Percentiles rank a stretch among this genome's conserved stretches.
Conservation (phyloP, 1,140 invertebrate genomes). For the Drosophila mauritiana region DNA sequence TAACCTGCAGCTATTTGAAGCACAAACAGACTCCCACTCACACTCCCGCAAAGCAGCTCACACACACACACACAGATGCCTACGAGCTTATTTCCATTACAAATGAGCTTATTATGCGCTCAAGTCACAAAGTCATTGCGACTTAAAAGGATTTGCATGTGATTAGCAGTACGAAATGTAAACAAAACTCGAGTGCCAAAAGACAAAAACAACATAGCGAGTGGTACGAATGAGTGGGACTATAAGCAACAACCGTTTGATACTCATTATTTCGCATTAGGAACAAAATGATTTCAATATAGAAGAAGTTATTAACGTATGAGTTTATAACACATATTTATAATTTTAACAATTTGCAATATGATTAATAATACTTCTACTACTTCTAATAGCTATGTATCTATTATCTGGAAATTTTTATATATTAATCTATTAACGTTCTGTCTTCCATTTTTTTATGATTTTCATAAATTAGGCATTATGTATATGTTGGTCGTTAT, state of each 20-base stretch:
- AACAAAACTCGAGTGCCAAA: constrained; percentile 74
- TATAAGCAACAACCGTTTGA: background rate
- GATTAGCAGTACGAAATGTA: constrained; percentile 79
- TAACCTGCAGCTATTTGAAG: constrained; percentile 69
- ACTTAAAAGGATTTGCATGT: constrained; percentile 83
- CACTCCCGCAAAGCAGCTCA: constrained; percentile 1
- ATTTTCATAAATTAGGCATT: too few relatives aligned
- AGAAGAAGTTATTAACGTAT: background rate
- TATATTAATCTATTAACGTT: too few relatives aligned
- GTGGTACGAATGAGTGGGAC: background rate
- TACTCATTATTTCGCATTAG: constrained; percentile 1
- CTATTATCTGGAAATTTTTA: too few relatives aligned
- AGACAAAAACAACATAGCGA: constrained; percentile 56
- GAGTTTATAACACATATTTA: background rate
- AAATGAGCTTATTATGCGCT: constrained; percentile 81
- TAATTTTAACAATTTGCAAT: background rate
- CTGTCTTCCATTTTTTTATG: too few relatives aligned
- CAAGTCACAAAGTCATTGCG: constrained; percentile 80
- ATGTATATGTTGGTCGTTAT: too few relatives aligned
- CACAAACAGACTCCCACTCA: constrained; percentile 35
- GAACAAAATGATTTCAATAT: background rate
- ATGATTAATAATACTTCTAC: too few relatives aligned
- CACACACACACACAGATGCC: constrained; percentile 17
- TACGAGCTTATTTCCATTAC: constrained; percentile 67
- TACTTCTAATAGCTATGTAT: too few relatives aligned